Conservation (phyloP, 2,113 vertebrate species). For the Urocynchramus pylzowi region DNA sequence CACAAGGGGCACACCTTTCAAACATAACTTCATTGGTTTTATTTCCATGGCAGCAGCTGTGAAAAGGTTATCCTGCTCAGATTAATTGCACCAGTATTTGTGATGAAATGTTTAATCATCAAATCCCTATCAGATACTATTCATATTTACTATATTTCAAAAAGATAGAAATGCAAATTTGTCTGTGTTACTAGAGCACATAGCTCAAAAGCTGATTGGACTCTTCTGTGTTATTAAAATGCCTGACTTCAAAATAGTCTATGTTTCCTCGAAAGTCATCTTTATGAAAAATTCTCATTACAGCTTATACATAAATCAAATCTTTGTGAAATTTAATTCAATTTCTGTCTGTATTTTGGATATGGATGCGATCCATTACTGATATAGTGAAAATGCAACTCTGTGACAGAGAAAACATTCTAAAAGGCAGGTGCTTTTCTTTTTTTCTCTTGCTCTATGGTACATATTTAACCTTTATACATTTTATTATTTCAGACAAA, state of each 20-base stretch:
- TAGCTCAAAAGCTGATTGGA: background rate
- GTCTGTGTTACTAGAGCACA: background rate
- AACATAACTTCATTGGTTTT: background rate
- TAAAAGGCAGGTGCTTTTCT: background rate
- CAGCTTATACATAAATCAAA: slow-evolving; percentile 32
- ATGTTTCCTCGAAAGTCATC: background rate
- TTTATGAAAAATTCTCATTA: slow-evolving; percentile 15
- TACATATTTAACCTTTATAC: background rate
- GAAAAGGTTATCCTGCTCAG: slow-evolving; percentile 30
- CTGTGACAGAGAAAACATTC: background rate
- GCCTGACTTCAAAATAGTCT: background rate
- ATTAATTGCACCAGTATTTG: background rate
- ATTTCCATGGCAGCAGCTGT: slow-evolving; percentile 39
- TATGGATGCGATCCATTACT: background rate
- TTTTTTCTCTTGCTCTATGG: background rate
- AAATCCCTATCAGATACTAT: background rate
- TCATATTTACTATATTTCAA: slow-evolving; percentile 5
- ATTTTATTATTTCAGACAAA: background rate
- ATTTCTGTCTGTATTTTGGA: background rate
- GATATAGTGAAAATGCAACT: background rate
- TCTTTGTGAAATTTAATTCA: slow-evolving; percentile 14
- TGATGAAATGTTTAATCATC: slow-evolving; percentile 28
- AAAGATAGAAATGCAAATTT: background rate
- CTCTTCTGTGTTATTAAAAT: slow-evolving; percentile 7
- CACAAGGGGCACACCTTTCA: slow-evolving; percentile 13